A percentile compares a stretch with the other conserved stretches of the same genome.
phyloP scores from a whole-genome alignment of 2,113 vertebrate species.

The Xenopus borealis region DNA sequence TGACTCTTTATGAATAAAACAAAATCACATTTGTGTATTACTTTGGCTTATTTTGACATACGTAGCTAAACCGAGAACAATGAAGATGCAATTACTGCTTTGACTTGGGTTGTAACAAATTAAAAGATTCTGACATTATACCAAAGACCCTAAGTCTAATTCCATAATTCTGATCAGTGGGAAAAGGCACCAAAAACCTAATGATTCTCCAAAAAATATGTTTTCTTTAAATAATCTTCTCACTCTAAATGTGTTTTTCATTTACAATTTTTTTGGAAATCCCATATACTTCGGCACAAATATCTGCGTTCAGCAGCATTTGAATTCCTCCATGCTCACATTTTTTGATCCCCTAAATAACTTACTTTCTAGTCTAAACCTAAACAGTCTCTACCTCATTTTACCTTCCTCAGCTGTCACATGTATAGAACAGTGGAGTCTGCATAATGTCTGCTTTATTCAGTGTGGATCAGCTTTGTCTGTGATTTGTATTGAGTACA shows the following conservation, averaged over 20 bases:
- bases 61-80: no score
- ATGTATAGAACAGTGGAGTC: slow-evolving; percentile 21
- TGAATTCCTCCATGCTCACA: not conserved
- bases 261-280: no score
- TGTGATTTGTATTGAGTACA: slow-evolving; percentile 8
- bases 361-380: slow-evolving; percentile 10
- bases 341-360: slow-evolving; percentile 23
- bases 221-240: no score
- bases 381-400: slow-evolving; percentile 39
- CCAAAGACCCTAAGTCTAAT: no score
- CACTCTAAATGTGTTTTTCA: no score
- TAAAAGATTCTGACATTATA: not conserved
- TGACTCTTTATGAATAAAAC: no score
- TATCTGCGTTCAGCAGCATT: not conserved
- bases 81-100: no score
- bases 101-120: not conserved
- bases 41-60: no score
- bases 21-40: no score
- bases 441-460: slow-evolving; percentile 17
- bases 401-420: slow-evolving; percentile 30
- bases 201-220: no score
- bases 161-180: not conserved
- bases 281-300: no score
- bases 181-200: not conserved
- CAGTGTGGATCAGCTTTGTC: not conserved